Evolutionary conservation across 2,113 vertebrate species (phyloP).

Genomic region (Centropus unirufus): DNA sequence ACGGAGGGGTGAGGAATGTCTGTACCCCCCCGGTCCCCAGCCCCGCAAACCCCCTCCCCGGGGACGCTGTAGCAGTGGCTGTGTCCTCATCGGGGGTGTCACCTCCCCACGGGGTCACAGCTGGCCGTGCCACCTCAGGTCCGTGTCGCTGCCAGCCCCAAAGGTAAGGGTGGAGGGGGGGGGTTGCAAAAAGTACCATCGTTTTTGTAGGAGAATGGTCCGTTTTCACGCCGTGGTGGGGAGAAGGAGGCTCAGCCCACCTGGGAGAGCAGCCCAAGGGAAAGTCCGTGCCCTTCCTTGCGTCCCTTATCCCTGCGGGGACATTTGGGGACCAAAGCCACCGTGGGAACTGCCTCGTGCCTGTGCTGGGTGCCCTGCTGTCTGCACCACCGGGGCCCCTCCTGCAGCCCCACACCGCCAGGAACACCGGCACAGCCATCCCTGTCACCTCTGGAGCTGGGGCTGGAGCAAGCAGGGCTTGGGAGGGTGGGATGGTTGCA

Average conservation of each 20-base stretch:
- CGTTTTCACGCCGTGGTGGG: rapidly evolving
- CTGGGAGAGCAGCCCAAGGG: neutral
- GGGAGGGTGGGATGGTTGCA: neutral
- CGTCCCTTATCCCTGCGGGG: neutral
- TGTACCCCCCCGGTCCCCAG: neutral
- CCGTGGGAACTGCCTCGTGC: neutral
- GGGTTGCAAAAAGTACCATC: neutral
- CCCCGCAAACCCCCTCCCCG: neutral
- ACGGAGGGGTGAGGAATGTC: neutral
- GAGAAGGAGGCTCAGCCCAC: neutral
- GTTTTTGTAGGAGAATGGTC: neutral
- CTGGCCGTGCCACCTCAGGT: neutral
- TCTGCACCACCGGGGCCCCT: neutral
- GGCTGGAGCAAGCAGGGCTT: neutral
- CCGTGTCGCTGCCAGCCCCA: neutral
- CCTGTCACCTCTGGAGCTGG: neutral
- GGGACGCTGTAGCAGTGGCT: neutral
- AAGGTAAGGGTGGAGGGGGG: neutral
- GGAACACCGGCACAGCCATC: rapidly evolving
- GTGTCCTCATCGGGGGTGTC: neutral
- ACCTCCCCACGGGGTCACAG: neutral
- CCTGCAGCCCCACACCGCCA: rapidly evolving
- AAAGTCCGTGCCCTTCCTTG: neutral
- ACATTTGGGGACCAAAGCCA: neutral
- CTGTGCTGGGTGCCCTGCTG: neutral